A percentile compares a stretch with the other conserved stretches of the same genome.
Conservation (phyloP, 2,888 invertebrate genomes). For the Seladonia tumulorum region DNA sequence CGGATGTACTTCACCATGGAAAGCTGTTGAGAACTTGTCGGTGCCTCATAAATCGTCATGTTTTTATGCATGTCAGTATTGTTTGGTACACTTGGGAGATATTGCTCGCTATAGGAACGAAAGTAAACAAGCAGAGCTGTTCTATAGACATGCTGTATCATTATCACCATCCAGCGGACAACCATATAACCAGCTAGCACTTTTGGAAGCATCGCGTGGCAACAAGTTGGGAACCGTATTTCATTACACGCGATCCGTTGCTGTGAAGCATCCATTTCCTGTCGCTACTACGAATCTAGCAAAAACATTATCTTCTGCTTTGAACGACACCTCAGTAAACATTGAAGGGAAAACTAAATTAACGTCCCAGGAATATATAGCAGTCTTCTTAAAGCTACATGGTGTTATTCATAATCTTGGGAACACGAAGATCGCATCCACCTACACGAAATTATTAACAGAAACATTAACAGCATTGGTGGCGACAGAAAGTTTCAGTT, state of each 20-base stretch:
- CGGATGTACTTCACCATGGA: slow-evolving; percentile 84
- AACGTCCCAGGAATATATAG: slow-evolving; percentile 86
- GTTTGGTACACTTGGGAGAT: slow-evolving; percentile 95
- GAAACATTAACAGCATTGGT: slow-evolving; percentile 90
- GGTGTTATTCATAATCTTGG: slow-evolving; percentile 85
- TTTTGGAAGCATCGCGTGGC: slow-evolving; percentile 92
- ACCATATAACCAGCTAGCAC: slow-evolving; percentile 95
- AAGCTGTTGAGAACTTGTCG: slow-evolving; percentile 79
- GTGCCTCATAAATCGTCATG: slow-evolving; percentile 89
- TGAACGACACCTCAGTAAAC: slow-evolving; percentile 82
- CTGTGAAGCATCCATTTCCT: slow-evolving; percentile 94
- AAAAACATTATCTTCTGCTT: slow-evolving; percentile 88
- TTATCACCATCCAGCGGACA: slow-evolving; percentile 92
- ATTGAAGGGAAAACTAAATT: slow-evolving; percentile 85
- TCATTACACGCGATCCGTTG: slow-evolving; percentile 93
- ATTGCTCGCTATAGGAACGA: slow-evolving; percentile 93
- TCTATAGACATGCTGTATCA: slow-evolving; percentile 92
- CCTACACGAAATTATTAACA: slow-evolving; percentile 88
- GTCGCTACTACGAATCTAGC: slow-evolving; percentile 92
- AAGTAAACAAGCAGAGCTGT: slow-evolving; percentile 92
- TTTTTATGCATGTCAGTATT: slow-evolving; percentile 94
- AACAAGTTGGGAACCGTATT: slow-evolving; percentile 93
- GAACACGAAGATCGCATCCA: slow-evolving; percentile 87
- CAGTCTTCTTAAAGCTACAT: slow-evolving; percentile 88
- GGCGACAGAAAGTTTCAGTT: slow-evolving; percentile 91